Conservation (phyloP, 1,140 invertebrate species). For the Phymorhynchus buccinoides region DNA sequence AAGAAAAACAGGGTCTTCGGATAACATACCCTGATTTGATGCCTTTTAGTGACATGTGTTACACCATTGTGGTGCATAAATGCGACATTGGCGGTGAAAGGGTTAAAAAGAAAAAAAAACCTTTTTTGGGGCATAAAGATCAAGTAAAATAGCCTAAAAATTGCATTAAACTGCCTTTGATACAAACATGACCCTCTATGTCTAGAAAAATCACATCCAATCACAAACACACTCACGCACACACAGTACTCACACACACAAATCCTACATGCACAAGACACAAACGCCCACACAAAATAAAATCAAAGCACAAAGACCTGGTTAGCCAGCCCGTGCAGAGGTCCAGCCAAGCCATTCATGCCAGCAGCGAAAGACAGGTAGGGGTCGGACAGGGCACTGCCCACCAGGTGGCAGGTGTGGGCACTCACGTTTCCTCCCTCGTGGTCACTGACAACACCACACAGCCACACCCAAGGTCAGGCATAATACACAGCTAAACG, state of each 20-base stretch:
- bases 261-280: background rate
- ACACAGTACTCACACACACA: background rate
- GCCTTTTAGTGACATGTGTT: too few relatives aligned
- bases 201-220: too few relatives aligned
- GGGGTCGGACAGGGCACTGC: slow-evolving; percentile 94
- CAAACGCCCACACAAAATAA: background rate
- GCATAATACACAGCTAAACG: background rate
- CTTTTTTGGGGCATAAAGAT: too few relatives aligned
- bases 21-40: too few relatives aligned
- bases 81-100: too few relatives aligned
- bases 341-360: slow-evolving; percentile 95
- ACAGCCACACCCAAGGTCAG: background rate
- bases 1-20: too few relatives aligned
- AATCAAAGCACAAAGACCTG: slow-evolving; percentile 76
- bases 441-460: slow-evolving; percentile 82
- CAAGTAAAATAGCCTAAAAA: too few relatives aligned
- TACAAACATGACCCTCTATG: too few relatives aligned
- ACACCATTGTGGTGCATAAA: too few relatives aligned
- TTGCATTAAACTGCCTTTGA: too few relatives aligned
- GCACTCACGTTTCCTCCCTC: slow-evolving; percentile 96
- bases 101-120: too few relatives aligned
- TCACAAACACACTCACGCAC: background rate
- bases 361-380: slow-evolving; percentile 95
- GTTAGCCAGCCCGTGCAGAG: slow-evolving; percentile 95
- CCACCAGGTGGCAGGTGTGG: slow-evolving; percentile 94